These are phyloP conservation scores for Macropodus opercularis DNA, from an alignment of 2,797 vertebrate species.

Conservation along the genomic window DNA sequence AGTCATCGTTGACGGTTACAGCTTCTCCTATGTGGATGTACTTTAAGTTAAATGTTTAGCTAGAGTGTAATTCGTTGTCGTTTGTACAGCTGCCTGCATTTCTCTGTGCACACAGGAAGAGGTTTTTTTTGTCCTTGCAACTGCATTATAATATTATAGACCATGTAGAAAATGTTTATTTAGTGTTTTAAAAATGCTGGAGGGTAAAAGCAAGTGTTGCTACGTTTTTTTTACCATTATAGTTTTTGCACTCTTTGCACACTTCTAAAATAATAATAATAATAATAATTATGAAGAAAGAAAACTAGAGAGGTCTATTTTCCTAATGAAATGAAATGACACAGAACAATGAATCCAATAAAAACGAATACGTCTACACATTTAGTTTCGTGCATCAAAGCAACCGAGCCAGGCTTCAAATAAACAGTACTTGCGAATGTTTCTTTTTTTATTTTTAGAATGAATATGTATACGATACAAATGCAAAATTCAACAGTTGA, in stretches of 20 bases:
- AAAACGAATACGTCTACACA: constrained; percentile 8
- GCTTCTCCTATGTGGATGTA: background rate
- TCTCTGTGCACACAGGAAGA: background rate
- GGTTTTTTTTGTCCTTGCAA: background rate
- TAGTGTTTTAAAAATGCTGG: constrained; percentile 13
- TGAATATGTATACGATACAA: background rate
- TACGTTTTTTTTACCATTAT: constrained; percentile 8
- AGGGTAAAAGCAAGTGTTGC: constrained; percentile 26
- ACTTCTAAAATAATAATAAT: constrained; percentile 26
- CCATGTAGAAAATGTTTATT: background rate
- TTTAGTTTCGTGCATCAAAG: constrained; percentile 30
- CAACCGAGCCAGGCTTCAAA: constrained; percentile 14
- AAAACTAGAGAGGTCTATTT: constrained; percentile 64
- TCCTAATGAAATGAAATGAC: constrained; percentile 54
- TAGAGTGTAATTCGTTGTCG: background rate
- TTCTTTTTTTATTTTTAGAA: background rate
- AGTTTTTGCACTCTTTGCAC: constrained; percentile 73
- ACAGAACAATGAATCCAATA: constrained; percentile 44
- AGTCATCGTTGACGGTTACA: background rate
- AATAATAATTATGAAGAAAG: constrained; percentile 47
- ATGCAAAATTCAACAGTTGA: constrained; percentile 5
- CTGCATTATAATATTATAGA: background rate
- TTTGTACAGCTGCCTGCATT: constrained; percentile 3
- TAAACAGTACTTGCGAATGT: constrained; percentile 35
- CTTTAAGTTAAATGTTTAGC: constrained; percentile 9